Percentiles rank a stretch among this genome's conserved stretches.
Conservation (phyloP, 1,140 invertebrate genomes). For the Halictus rubicundus region DNA sequence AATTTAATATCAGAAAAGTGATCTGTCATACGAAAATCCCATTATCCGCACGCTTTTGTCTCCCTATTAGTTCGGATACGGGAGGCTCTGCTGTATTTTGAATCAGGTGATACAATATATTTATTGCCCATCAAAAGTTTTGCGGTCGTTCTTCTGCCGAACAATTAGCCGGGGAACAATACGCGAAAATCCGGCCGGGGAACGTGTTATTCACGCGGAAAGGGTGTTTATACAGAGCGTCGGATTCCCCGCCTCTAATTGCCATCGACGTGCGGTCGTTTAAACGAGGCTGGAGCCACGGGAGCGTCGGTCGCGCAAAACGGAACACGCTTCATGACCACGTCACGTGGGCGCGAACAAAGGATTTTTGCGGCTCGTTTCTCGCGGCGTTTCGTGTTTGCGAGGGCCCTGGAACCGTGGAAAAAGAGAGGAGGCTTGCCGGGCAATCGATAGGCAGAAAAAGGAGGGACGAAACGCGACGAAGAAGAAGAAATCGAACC, state of each 20-base stretch:
- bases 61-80: too few relatives aligned
- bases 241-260: constrained; percentile 10
- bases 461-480: constrained; percentile 32
- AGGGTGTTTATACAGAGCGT: background rate
- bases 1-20: too few relatives aligned
- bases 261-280: background rate
- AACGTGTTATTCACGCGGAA: constrained; percentile 9
- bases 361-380: constrained; percentile 57
- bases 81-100: too few relatives aligned
- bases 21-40: too few relatives aligned
- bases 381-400: constrained; percentile 49
- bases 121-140: too few relatives aligned
- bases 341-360: constrained; percentile 44
- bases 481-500: constrained; percentile 65
- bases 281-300: background rate
- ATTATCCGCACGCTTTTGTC: too few relatives aligned
- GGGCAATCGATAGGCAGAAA: constrained; percentile 12
- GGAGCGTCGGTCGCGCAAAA: constrained; percentile 1
- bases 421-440: constrained; percentile 33
- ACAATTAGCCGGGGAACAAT: background rate
- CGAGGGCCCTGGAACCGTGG: constrained; percentile 26
- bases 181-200: background rate
- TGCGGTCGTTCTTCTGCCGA: too few relatives aligned
- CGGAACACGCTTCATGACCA: constrained; percentile 19
- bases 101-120: too few relatives aligned